A percentile compares a stretch with the other conserved stretches of the same genome.
Evolutionary conservation across 2,113 vertebrate species (phyloP).

Genomic region (Nanorana parkeri): DNA sequence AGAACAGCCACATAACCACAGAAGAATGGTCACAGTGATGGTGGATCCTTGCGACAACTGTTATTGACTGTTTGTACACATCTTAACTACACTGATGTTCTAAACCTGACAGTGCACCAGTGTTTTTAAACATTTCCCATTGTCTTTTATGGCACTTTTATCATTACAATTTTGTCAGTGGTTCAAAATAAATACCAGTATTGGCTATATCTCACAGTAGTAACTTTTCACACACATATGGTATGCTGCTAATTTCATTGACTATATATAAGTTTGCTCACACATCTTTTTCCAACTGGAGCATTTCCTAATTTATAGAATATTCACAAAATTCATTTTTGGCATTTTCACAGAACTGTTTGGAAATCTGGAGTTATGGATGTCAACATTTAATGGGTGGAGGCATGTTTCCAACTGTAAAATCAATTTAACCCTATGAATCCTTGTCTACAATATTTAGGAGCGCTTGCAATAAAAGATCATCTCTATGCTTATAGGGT

Average conservation of each 20-base stretch:
- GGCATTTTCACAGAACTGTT: background rate
- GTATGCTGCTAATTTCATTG: background rate
- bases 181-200: too few species aligned
- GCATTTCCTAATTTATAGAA: background rate
- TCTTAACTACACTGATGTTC: too few species aligned
- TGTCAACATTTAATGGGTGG: constrained; percentile 60
- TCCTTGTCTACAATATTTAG: constrained; percentile 84
- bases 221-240: too few species aligned
- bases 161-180: too few species aligned
- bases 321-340: constrained; percentile 12
- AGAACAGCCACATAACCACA: too few species aligned
- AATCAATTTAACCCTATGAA: constrained; percentile 65
- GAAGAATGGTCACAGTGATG: too few species aligned
- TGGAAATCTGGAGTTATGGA: constrained; percentile 38
- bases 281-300: background rate
- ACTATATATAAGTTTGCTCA: background rate
- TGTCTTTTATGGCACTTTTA: too few species aligned
- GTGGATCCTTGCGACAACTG: too few species aligned
- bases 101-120: too few species aligned
- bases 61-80: too few species aligned
- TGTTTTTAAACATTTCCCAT: too few species aligned
- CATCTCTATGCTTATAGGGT: constrained; percentile 91
- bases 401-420: constrained; percentile 66
- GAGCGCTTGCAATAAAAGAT: constrained; percentile 89
- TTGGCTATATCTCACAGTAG: too few species aligned